Evolutionary conservation across 2,888 invertebrate species (phyloP), one percentile per base, ranked within the genome.

Genomic region (Apoda limacodes): DNA sequence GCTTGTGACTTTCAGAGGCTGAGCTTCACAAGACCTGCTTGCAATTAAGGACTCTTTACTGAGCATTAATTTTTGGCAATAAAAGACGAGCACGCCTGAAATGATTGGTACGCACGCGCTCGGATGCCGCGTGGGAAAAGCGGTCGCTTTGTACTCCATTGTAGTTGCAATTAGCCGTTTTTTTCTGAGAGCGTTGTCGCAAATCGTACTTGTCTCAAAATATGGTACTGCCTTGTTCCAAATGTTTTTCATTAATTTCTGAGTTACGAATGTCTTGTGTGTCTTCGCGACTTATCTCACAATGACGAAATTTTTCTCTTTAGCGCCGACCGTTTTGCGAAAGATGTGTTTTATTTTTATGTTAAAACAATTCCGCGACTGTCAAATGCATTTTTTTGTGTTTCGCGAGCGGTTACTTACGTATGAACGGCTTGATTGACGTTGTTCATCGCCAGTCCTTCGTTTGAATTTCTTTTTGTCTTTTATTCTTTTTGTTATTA

Each of bases 1-100:
- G 46, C 55, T 46, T 41, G 30, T 32, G 37, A 32, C 50, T 45
- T 50, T 48, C 48, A 39, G 39, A 35, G 51, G 47, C 44, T 43
- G 55, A 52, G 54, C 63, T 63, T 62, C 65, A 69, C 69, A 61
- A 65, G 67, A 55, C 64, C 52, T 63, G 60, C 58, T 62, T 60
- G 74, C 64, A 78, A 78, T 80, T 80, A 78, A 60, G 69, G 62
- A 57, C 76, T 75, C 62, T 78, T 75, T 76, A 69, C 71, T 53
- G 75, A 66, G 63, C 78, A 76, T 78, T 80, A 76, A 80, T 80
- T 80, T 80, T 80, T 76, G 80, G 78, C 76, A 80, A 80, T 80
- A 80, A 80, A 78, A 75, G 72, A 68, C 57, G 68, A 64, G 76
- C 72, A 60, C 57, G 69, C 67, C 48, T 45, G 66, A 62, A 70